Evolutionary conservation across 2,797 vertebrate species (phyloP).

Genomic region (Alca torda): DNA sequence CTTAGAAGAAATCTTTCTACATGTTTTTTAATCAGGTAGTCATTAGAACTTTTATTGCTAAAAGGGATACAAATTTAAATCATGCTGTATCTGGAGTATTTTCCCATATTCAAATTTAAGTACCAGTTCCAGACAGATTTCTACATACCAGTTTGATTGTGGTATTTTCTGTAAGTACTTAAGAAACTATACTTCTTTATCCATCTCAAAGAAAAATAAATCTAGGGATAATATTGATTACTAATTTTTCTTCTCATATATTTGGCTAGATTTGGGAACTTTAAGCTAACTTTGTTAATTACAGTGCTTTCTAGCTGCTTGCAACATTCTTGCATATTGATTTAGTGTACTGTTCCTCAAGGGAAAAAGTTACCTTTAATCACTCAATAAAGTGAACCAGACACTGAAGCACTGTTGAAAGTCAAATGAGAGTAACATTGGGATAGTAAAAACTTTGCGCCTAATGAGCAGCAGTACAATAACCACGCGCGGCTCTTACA

Average conservation of each 20-base stretch:
- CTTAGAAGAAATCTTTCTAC: neutral
- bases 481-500: neutral
- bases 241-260: neutral
- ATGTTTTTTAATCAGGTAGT: neutral
- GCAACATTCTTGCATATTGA: constrained; percentile 2
- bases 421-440: neutral
- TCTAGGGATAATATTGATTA: neutral
- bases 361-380: constrained; percentile 17
- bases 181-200: neutral
- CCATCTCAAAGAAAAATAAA: neutral
- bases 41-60: neutral
- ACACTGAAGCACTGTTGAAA: neutral
- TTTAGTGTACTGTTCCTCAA: neutral
- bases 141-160: neutral
- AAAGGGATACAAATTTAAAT: neutral
- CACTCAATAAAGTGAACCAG: neutral
- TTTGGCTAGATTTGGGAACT: neutral
- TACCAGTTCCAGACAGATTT: neutral
- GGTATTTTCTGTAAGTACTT: neutral
- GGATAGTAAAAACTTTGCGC: neutral
- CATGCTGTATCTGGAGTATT: neutral
- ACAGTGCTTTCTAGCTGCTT: neutral
- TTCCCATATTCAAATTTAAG: neutral
- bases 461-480: neutral
- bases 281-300: constrained; percentile 19